A percentile compares a stretch with the other conserved stretches of the same genome.
phyloP scores from a whole-genome alignment of 1,140 invertebrate genomes.

The Triops cancriformis region DNA sequence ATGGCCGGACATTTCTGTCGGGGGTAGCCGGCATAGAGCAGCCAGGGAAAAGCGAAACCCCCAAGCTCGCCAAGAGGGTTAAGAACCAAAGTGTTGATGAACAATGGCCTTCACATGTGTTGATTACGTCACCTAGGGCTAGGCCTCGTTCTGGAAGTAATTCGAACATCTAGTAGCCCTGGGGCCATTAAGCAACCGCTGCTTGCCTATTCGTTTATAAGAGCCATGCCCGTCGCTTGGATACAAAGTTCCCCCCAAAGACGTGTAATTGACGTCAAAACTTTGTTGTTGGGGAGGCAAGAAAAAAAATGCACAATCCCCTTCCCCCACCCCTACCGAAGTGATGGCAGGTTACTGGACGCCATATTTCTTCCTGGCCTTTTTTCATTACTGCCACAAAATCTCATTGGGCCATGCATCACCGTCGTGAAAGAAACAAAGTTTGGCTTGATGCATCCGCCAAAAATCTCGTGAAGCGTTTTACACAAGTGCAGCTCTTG shows the following conservation, averaged over 20 bases:
- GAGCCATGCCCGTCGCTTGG: too few species aligned
- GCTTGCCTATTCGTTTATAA: too few species aligned
- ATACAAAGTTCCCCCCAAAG: too few species aligned
- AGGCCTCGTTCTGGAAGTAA: background rate
- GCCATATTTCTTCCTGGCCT: too few species aligned
- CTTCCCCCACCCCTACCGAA: too few species aligned
- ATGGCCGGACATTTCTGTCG: background rate
- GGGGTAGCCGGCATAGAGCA: background rate
- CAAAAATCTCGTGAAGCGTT: background rate
- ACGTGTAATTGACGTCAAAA: too few species aligned
- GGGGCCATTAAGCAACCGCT: too few species aligned
- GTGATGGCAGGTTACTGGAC: too few species aligned
- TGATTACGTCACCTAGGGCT: background rate
- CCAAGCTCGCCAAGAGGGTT: background rate
- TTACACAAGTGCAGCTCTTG: background rate
- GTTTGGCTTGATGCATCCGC: background rate
- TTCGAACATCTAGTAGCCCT: background rate
- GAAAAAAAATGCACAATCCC: too few species aligned
- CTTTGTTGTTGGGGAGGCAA: too few species aligned
- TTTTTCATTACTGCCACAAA: too few species aligned
- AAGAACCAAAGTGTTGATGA: background rate
- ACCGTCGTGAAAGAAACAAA: background rate
- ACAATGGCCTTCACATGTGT: constrained; percentile 13
- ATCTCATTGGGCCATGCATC: too few species aligned
- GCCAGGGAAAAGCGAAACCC: background rate